Percentiles rank a stretch among this genome's conserved stretches.
These are phyloP conservation scores for Xenopus petersii DNA, from an alignment of 2,797 vertebrate species.

Conservation along the genomic window DNA sequence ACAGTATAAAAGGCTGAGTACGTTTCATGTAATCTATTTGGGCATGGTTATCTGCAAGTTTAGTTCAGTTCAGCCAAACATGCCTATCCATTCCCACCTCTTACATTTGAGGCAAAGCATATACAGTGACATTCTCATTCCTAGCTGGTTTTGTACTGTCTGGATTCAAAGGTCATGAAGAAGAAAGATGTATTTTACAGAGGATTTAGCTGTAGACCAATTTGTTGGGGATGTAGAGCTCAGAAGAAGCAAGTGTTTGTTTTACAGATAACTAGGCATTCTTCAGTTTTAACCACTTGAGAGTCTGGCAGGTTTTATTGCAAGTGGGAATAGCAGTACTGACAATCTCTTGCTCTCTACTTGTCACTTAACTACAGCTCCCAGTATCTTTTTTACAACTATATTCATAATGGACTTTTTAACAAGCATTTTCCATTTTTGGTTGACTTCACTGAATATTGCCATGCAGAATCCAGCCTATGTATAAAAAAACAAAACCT, in stretches of 20 bases:
- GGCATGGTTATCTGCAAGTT: conserved; percentile 10
- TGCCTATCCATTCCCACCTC: not conserved
- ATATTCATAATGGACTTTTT: no score
- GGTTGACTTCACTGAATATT: no score
- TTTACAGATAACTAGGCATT: not conserved
- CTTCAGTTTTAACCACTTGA: not conserved
- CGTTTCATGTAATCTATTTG: not conserved
- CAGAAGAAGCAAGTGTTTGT: not conserved
- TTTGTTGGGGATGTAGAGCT: not conserved
- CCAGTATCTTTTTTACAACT: no score
- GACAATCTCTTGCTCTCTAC: no score
- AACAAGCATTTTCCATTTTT: no score
- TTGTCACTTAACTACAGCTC: no score
- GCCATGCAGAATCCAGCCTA: no score
- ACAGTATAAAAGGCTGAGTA: conserved; percentile 2
- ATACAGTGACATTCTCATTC: conserved; percentile 12
- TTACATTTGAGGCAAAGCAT: not conserved
- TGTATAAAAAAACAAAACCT: no score
- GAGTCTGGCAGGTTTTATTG: not conserved
- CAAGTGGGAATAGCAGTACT: no score
- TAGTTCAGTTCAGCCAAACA: not conserved
- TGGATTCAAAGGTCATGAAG: conserved; percentile 22
- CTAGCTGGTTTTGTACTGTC: not conserved
- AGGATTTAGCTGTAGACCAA: not conserved
- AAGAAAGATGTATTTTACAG: conserved; percentile 11